Evolutionary conservation across 2,888 invertebrate species (phyloP).

Genomic region (Poecilus cupreus): DNA sequence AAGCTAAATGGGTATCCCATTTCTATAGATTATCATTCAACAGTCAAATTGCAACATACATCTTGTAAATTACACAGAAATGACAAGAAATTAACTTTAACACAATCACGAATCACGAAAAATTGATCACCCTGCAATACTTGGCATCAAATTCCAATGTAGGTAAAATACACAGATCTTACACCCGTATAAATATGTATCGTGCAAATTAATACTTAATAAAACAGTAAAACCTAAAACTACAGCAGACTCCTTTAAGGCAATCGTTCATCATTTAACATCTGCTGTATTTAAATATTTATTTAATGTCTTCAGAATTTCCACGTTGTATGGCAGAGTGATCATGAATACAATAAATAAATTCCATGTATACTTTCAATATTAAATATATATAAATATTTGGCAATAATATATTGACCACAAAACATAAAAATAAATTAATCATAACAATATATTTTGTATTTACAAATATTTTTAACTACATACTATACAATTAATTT

Average conservation of each 20-base stretch:
- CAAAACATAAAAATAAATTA: conserved; percentile 38
- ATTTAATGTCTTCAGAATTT: not conserved
- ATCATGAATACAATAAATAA: conserved; percentile 21
- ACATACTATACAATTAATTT: conserved; percentile 58
- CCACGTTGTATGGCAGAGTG: conserved; percentile 1
- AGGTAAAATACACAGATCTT: not conserved
- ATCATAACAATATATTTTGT: conserved; percentile 49
- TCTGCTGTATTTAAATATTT: not conserved
- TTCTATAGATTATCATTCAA: conserved; percentile 57
- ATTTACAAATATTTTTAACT: conserved; percentile 51
- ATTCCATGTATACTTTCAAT: conserved; percentile 27
- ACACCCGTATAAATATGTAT: conserved; percentile 20
- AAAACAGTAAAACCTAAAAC: not conserved
- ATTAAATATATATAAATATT: conserved; percentile 43
- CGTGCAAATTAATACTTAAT: no score
- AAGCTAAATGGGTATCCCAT: conserved; percentile 43
- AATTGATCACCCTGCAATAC: conserved; percentile 10
- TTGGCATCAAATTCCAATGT: not conserved
- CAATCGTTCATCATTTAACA: not conserved
- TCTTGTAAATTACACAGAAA: conserved; percentile 34
- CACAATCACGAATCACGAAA: conserved; percentile 14
- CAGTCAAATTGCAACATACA: conserved; percentile 58
- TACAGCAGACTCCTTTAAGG: conserved; percentile 19
- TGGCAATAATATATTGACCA: conserved; percentile 51
- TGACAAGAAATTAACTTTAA: conserved; percentile 19